phyloP scores from a whole-genome alignment of 1,140 invertebrate genomes.

The Chionoecetes opilio region DNA sequence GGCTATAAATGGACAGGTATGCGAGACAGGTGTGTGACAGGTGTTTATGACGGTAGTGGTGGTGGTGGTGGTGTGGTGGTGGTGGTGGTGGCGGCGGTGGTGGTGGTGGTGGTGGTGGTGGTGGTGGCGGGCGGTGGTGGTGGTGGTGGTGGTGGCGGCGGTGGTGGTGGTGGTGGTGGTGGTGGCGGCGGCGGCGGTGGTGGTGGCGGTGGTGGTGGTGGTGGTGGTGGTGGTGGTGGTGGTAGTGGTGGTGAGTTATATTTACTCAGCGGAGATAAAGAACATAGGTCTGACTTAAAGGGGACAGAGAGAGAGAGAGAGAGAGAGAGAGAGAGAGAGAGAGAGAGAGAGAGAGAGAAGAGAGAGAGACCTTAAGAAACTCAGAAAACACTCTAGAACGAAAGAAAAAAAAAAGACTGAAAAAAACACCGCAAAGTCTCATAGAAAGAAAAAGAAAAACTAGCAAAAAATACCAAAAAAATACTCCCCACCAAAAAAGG shows the following conservation, averaged over 20 bases:
- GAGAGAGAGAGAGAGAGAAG: too few species aligned
- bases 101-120: neutral
- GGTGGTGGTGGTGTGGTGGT: too few species aligned
- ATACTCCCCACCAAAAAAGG: too few species aligned
- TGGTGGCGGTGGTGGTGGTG: neutral
- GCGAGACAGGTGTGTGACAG: neutral
- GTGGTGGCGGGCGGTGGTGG: neutral
- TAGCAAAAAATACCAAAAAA: too few species aligned
- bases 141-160: neutral
- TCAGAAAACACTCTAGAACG: too few species aligned
- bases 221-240: neutral
- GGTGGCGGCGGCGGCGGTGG: neutral
- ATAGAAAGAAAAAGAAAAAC: too few species aligned
- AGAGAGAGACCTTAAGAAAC: too few species aligned
- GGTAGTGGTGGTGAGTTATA: neutral
- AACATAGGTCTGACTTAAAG: neutral
- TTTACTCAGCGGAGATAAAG: neutral
- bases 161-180: neutral
- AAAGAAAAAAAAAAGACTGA: too few species aligned
- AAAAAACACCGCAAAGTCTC: too few species aligned
- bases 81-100: neutral
- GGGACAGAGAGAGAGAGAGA: too few species aligned
- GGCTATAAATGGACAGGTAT: neutral
- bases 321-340: too few species aligned
- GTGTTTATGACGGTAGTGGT: neutral